Evolutionary conservation across 1,140 invertebrate species (phyloP).

Genomic region (Zophobas morio): DNA sequence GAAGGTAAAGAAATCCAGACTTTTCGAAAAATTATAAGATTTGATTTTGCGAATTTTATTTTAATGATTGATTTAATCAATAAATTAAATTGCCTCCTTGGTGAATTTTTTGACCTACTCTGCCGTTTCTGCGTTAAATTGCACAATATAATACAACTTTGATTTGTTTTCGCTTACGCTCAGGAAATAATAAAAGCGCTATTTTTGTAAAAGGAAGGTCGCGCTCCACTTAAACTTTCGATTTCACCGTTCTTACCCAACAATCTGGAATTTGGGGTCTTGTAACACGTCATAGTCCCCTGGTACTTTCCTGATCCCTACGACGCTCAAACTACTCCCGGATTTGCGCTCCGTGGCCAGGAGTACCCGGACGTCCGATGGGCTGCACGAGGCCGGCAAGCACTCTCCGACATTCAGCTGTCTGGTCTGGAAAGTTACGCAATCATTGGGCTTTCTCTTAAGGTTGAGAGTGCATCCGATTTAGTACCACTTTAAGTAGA

Average conservation of each 20-base stretch:
- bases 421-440: conserved; percentile 71
- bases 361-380: conserved; percentile 74
- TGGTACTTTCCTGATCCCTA: conserved; percentile 79
- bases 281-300: conserved; percentile 76
- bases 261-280: conserved; percentile 80
- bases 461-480: neutral
- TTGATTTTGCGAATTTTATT: too few species aligned
- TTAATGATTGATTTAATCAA: too few species aligned
- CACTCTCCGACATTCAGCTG: conserved; percentile 81
- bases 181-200: neutral
- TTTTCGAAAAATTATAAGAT: too few species aligned
- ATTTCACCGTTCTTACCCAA: conserved; percentile 74
- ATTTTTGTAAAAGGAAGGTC: neutral
- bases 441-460: conserved; percentile 29
- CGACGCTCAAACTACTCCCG: conserved; percentile 69
- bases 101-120: too few species aligned
- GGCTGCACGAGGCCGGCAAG: conserved; percentile 78
- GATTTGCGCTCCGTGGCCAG: conserved; percentile 69
- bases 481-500: too few species aligned
- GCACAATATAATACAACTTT: neutral
- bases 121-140: too few species aligned
- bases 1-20: too few species aligned
- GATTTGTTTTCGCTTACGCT: neutral
- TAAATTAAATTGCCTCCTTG: too few species aligned
- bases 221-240: neutral